Conservation (phyloP, 2,888 invertebrate species). For the Caenorhabditis becei region DNA sequence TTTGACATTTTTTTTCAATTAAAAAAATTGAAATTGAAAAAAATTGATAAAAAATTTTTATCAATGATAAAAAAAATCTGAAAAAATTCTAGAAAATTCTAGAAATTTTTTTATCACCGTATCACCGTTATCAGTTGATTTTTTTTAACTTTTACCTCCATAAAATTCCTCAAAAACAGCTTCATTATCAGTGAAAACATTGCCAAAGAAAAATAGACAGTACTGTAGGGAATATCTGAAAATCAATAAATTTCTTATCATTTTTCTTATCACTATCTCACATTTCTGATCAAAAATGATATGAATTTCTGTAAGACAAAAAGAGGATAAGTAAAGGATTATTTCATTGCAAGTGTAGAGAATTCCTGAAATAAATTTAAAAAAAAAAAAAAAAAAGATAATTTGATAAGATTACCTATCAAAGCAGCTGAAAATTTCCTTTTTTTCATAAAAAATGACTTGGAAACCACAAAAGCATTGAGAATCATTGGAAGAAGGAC, state of each 20-base stretch:
- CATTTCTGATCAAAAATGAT: neutral
- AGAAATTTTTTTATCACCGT: too few species aligned
- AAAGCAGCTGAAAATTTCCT: neutral
- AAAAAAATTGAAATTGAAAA: too few species aligned
- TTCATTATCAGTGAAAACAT: constrained; percentile 20
- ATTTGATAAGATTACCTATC: neutral
- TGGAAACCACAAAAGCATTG: neutral
- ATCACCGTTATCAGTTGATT: too few species aligned
- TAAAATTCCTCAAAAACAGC: constrained; percentile 37
- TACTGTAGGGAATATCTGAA: constrained; percentile 50
- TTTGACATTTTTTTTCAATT: too few species aligned
- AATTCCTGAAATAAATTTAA: neutral
- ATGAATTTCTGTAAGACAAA: neutral
- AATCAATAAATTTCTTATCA: neutral
- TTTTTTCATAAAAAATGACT: neutral
- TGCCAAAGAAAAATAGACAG: constrained; percentile 34
- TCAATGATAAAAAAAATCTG: too few species aligned
- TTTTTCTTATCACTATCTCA: neutral
- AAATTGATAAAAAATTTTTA: too few species aligned
- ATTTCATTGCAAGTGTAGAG: neutral
- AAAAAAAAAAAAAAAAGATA: neutral
- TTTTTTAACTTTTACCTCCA: too few species aligned
- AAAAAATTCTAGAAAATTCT: too few species aligned
- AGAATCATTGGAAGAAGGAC: neutral
- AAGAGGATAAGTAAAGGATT: neutral